A percentile compares a stretch with the other conserved stretches of the same genome.
These are phyloP conservation scores for Crossocerus cetratus DNA, from an alignment of 2,888 invertebrate species.

Conservation along the genomic window DNA sequence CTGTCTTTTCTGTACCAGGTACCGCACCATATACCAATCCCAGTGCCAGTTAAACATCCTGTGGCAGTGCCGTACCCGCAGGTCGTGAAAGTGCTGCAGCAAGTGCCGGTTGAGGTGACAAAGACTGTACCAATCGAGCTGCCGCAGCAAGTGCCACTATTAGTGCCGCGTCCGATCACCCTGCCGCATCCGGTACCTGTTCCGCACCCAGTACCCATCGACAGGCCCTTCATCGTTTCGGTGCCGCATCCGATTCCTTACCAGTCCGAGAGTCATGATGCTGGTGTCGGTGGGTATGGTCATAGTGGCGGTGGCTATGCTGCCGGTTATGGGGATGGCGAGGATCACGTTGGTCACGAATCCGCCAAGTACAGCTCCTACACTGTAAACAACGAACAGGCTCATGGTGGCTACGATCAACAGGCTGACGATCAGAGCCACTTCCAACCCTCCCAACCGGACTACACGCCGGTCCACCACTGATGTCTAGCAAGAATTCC, in stretches of 20 bases:
- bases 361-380: slow-evolving; percentile 49
- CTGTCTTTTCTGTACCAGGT: slow-evolving; percentile 56
- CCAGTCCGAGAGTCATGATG: slow-evolving; percentile 39
- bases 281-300: slow-evolving; percentile 1
- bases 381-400: slow-evolving; percentile 37
- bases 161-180: slow-evolving; percentile 69
- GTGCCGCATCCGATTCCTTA: slow-evolving; percentile 62
- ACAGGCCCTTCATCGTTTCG: slow-evolving; percentile 67
- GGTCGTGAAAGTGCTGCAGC: slow-evolving; percentile 75
- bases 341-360: slow-evolving; percentile 43
- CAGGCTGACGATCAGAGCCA: slow-evolving; percentile 45
- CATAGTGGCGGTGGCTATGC: slow-evolving; percentile 15
- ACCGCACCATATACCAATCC: slow-evolving; percentile 73
- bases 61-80: slow-evolving; percentile 73
- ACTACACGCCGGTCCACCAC: slow-evolving; percentile 54
- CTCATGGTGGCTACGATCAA: slow-evolving; percentile 46
- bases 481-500: neutral
- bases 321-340: slow-evolving; percentile 5
- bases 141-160: slow-evolving; percentile 71
- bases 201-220: slow-evolving; percentile 68
- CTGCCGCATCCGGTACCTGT: slow-evolving; percentile 70
- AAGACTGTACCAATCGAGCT: slow-evolving; percentile 70
- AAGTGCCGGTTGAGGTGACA: slow-evolving; percentile 70
- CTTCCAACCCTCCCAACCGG: slow-evolving; percentile 64
- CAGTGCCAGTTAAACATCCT: slow-evolving; percentile 74